phyloP scores from a whole-genome alignment of 2,797 vertebrate genomes.

The Neoniphon sammara region DNA sequence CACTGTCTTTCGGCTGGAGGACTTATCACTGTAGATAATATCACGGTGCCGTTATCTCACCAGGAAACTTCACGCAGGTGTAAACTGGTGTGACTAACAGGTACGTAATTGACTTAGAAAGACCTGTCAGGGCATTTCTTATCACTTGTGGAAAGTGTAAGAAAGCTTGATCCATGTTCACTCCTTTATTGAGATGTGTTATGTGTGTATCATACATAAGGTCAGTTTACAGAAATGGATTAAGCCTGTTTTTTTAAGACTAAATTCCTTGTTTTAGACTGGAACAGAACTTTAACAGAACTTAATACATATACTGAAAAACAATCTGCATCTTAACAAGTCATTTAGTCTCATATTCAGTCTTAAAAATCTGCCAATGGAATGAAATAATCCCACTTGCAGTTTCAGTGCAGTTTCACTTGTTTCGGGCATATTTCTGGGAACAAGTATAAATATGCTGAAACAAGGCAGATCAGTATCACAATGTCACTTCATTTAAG shows the following conservation, averaged over 20 bases:
- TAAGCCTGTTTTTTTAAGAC: background rate
- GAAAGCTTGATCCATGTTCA: background rate
- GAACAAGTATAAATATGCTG: too few species aligned
- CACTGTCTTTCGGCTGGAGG: conserved; percentile 28
- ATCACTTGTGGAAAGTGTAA: background rate
- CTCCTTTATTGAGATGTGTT: background rate
- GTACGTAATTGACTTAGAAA: conserved; percentile 23
- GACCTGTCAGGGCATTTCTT: conserved; percentile 8
- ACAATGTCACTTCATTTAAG: too few species aligned
- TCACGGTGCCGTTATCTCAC: conserved; percentile 28
- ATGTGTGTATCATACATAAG: background rate
- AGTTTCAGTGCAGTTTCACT: too few species aligned
- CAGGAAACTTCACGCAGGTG: conserved; percentile 49
- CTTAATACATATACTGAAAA: too few species aligned
- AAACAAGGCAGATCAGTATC: too few species aligned
- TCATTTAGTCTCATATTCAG: too few species aligned
- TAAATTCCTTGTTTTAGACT: background rate
- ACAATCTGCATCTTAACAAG: too few species aligned
- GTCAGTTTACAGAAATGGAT: background rate
- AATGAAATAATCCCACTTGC: too few species aligned
- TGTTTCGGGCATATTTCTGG: too few species aligned
- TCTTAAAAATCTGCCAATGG: too few species aligned
- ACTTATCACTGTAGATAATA: conserved; percentile 32
- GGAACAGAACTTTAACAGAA: background rate
- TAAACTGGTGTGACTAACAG: conserved; percentile 3